These are phyloP conservation scores for Nephrotoma guestfalica DNA, from an alignment of 2,888 invertebrate species.

Conservation along the genomic window DNA sequence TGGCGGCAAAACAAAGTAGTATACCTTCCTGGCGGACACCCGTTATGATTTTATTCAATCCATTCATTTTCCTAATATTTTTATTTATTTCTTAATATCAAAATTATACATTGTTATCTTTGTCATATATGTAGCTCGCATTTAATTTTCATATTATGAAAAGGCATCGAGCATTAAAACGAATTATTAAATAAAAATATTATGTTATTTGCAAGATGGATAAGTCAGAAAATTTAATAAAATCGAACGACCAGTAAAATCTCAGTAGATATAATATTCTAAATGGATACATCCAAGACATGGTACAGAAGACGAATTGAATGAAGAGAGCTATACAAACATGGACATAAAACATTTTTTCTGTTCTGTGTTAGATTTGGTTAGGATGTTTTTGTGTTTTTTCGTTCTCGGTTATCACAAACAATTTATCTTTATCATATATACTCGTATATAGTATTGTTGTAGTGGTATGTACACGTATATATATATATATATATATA, in stretches of 20 bases:
- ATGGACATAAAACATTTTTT: not conserved
- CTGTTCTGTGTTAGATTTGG: not conserved
- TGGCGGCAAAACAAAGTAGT: no score
- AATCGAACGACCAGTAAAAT: not conserved
- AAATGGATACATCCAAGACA: not conserved
- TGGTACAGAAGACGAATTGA: not conserved
- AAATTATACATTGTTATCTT: not conserved
- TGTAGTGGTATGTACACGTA: not conserved
- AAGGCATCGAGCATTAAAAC: not conserved
- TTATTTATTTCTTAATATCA: not conserved
- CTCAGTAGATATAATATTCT: not conserved
- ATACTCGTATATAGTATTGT: not conserved
- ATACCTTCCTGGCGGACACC: no score
- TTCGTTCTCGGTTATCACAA: not conserved
- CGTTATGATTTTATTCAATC: not conserved
- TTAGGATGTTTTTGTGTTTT: not conserved
- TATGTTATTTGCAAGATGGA: not conserved
- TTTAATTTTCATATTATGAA: not conserved
- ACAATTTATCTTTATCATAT: not conserved
- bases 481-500: not conserved
- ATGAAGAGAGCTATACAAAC: not conserved
- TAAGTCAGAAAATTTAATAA: not conserved
- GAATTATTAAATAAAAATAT: not conserved
- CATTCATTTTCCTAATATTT: not conserved
- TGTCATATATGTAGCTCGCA: not conserved